Conservation (phyloP, 2,888 invertebrate genomes). For the Pemphredon lugubris region DNA sequence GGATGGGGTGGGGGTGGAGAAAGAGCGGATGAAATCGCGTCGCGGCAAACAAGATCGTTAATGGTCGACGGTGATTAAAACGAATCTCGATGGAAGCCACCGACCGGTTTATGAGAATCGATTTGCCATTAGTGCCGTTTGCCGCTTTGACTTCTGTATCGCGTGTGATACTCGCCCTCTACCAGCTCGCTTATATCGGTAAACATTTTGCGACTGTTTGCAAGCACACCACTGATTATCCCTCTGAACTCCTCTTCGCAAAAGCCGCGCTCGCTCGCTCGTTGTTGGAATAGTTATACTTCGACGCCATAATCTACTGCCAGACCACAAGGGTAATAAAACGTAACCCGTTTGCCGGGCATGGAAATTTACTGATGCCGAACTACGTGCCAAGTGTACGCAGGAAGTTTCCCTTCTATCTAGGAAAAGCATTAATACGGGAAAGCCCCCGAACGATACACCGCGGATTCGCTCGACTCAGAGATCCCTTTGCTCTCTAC, state of each 20-base stretch:
- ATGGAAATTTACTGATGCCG: conserved; percentile 57
- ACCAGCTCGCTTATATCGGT: conserved; percentile 29
- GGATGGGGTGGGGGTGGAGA: no score
- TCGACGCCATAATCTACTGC: conserved; percentile 55
- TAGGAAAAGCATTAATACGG: conserved; percentile 36
- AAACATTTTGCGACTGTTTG: conserved; percentile 51
- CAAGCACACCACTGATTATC: conserved; percentile 50
- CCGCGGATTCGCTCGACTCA: not conserved
- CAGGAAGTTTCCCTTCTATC: conserved; percentile 35
- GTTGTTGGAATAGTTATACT: conserved; percentile 59
- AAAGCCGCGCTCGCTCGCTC: conserved; percentile 27
- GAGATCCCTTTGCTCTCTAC: not conserved
- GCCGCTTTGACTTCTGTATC: conserved; percentile 38
- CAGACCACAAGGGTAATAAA: conserved; percentile 60
- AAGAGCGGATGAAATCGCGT: no score
- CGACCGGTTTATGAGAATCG: conserved; percentile 51
- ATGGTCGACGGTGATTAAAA: conserved; percentile 23
- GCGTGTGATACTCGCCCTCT: conserved; percentile 2
- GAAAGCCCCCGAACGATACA: conserved; percentile 26
- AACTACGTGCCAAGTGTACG: conserved; percentile 45
- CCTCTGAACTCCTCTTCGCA: conserved; percentile 29
- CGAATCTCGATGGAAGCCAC: conserved; percentile 8
- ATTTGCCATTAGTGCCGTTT: conserved; percentile 50
- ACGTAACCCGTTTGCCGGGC: conserved; percentile 52
- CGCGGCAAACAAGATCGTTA: not conserved